Conservation (phyloP, 2,113 vertebrate genomes). For the Stigmatopora nigra region DNA sequence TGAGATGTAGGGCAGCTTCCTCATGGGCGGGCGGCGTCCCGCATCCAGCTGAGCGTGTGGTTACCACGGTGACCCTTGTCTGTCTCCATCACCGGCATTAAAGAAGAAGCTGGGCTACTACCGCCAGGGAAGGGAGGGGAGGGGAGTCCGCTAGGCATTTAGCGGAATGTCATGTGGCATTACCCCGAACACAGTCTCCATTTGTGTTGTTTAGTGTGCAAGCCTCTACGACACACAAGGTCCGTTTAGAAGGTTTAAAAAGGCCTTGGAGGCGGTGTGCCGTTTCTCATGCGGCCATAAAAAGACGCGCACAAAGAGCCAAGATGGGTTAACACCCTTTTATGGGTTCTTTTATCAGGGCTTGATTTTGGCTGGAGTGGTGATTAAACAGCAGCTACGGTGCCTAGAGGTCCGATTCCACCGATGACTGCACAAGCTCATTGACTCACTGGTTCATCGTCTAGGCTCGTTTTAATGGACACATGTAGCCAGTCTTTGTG, state of each 20-base stretch:
- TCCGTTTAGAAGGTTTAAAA: slow-evolving; percentile 25
- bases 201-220: slow-evolving; percentile 4
- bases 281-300: slow-evolving; percentile 25
- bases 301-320: slow-evolving; percentile 35
- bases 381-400: slow-evolving; percentile 28
- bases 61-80: slow-evolving; percentile 58
- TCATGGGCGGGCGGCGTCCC: slow-evolving; percentile 58
- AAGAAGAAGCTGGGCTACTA: slow-evolving; percentile 32
- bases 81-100: slow-evolving; percentile 37
- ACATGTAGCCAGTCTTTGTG: slow-evolving; percentile 1
- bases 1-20: slow-evolving; percentile 50
- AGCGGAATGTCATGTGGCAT: slow-evolving; percentile 51
- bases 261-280: slow-evolving; percentile 23
- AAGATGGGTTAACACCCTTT: slow-evolving; percentile 26
- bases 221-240: slow-evolving; percentile 7
- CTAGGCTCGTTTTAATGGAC: slow-evolving; percentile 12
- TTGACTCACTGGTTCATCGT: slow-evolving; percentile 21
- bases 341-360: slow-evolving; percentile 14
- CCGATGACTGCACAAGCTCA: slow-evolving; percentile 32
- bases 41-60: slow-evolving; percentile 41
- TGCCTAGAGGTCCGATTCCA: slow-evolving; percentile 13
- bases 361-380: slow-evolving; percentile 40
- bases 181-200: slow-evolving; percentile 25
- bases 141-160: slow-evolving; percentile 43
- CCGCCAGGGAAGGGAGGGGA: slow-evolving; percentile 14